Evolutionary conservation across 2,113 vertebrate genomes (phyloP).

Genomic region (Lepus europaeus): DNA sequence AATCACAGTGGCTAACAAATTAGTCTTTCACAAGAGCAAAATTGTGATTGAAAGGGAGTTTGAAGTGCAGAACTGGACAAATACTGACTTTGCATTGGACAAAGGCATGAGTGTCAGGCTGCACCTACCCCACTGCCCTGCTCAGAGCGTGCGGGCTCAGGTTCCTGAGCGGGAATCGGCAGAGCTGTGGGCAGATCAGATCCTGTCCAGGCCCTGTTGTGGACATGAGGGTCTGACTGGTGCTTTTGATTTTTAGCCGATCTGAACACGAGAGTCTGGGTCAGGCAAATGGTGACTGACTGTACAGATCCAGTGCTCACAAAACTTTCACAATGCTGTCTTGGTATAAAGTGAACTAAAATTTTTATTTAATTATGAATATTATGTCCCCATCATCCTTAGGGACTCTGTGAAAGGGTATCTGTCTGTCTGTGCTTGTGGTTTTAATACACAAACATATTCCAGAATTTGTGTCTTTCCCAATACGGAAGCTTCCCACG

Average conservation of each 20-base stretch:
- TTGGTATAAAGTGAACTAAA: not conserved
- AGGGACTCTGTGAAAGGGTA: not conserved
- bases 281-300: not conserved
- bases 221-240: not conserved
- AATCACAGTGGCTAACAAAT: not conserved
- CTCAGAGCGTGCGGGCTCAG: too few relatives aligned
- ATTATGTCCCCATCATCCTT: not conserved
- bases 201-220: not conserved
- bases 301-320: not conserved
- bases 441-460: not conserved
- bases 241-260: not conserved
- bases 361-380: not conserved
- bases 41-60: not conserved
- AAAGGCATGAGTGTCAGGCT: not conserved
- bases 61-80: not conserved
- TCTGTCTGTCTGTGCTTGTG: not conserved
- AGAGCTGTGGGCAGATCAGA: too few relatives aligned
- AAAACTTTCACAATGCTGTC: not conserved
- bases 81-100: too few relatives aligned
- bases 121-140: too few relatives aligned
- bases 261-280: not conserved
- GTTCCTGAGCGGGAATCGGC: too few relatives aligned
- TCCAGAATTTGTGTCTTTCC: not conserved
- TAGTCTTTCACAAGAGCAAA: not conserved
- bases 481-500: not conserved